These are phyloP conservation scores for Myiopsitta monachus DNA, from an alignment of 2,113 vertebrate genomes.

Conservation along the genomic window DNA sequence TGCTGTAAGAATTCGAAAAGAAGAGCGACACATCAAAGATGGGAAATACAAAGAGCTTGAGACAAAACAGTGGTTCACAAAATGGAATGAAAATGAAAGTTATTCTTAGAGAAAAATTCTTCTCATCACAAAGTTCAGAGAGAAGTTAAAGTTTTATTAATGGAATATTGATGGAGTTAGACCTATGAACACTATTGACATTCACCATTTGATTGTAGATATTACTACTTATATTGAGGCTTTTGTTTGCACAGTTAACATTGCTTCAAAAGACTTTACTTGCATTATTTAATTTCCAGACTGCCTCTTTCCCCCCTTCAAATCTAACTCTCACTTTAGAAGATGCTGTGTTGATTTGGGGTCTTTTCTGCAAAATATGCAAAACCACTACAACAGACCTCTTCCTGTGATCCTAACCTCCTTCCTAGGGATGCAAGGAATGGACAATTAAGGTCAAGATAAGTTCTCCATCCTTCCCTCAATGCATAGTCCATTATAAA, in stretches of 20 bases:
- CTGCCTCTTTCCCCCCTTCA: constrained; percentile 31
- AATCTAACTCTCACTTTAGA: neutral
- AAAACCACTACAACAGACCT: neutral
- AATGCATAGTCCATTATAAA: neutral
- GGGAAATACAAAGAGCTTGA: constrained; percentile 79
- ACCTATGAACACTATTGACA: constrained; percentile 35
- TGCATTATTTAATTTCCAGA: constrained; percentile 68
- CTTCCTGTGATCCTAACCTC: neutral
- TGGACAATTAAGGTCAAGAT: neutral
- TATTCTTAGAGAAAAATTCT: constrained; percentile 77
- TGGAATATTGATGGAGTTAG: constrained; percentile 18
- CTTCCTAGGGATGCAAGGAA: neutral
- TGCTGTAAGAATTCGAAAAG: constrained; percentile 91
- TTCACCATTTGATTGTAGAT: constrained; percentile 55
- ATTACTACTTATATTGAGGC: constrained; percentile 30
- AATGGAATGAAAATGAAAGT: constrained; percentile 91
- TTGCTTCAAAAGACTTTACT: constrained; percentile 41
- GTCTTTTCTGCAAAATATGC: neutral
- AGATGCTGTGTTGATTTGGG: neutral
- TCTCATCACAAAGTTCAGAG: neutral
- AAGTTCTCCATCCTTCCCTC: neutral
- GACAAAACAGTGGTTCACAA: constrained; percentile 93
- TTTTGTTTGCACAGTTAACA: constrained; percentile 73
- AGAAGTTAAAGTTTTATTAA: constrained; percentile 22
- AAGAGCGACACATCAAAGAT: constrained; percentile 81